Evolutionary conservation across 2,113 vertebrate species (phyloP).

Genomic region (Microtus richardsoni): DNA sequence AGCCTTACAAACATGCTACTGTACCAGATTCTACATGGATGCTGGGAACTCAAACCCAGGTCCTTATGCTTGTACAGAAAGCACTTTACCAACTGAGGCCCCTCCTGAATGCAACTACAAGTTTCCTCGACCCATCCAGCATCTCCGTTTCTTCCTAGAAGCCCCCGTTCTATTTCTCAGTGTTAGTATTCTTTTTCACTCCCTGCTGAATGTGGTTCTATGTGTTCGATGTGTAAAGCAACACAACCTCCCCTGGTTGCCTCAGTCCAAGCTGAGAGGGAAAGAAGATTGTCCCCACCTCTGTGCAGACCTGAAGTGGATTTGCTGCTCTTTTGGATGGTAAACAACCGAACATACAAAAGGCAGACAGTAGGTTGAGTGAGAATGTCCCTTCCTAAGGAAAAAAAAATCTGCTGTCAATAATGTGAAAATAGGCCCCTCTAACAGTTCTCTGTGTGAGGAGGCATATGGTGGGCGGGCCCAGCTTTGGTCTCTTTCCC

Average conservation of each 20-base stretch:
- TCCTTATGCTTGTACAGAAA: not conserved
- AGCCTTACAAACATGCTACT: not conserved
- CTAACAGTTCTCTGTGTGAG: not conserved
- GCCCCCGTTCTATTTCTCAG: not conserved
- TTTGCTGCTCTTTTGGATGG: not conserved
- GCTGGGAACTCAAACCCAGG: not conserved
- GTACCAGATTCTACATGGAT: not conserved
- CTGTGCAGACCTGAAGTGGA: not conserved
- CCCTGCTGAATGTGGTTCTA: not conserved
- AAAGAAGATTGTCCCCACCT: not conserved
- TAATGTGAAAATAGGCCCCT: not conserved
- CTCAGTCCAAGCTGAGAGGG: not conserved
- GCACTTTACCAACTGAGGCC: not conserved
- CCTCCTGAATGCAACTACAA: not conserved
- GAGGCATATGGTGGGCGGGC: not conserved
- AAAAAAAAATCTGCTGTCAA: not conserved
- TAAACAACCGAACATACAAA: not conserved
- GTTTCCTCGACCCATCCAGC: not conserved
- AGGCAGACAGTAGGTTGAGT: fast-evolving
- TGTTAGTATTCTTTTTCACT: slow-evolving; percentile 10
- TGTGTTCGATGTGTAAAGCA: not conserved
- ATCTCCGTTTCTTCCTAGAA: not conserved
- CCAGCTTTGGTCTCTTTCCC: not conserved
- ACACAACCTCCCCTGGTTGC: not conserved
- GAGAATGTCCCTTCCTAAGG: not conserved